Conservation (phyloP, 2,888 invertebrate species). For the Standfussiana lucernea region DNA sequence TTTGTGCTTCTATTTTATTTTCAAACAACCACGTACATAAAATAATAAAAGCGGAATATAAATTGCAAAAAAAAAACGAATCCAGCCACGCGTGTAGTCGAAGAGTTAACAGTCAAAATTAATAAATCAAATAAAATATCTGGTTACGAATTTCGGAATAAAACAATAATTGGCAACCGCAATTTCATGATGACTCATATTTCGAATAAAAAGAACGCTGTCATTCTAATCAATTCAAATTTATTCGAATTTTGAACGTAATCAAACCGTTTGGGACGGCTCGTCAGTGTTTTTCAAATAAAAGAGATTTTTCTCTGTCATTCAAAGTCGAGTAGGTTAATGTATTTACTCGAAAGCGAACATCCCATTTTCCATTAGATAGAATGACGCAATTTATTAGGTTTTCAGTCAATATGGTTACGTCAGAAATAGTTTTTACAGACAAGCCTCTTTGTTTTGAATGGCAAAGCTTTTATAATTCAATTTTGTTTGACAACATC, state of each 20-base stretch:
- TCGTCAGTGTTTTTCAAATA: conserved; percentile 27
- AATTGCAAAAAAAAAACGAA: neutral
- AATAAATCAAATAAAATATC: neutral
- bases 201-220: conserved; percentile 23
- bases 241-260: conserved; percentile 45
- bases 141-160: neutral
- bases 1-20: neutral
- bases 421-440: conserved; percentile 40
- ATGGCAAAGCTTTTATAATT: conserved; percentile 49
- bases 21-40: neutral
- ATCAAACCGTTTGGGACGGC: conserved; percentile 37
- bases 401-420: conserved; percentile 45
- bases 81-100: neutral
- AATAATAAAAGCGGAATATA: neutral
- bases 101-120: neutral
- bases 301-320: conserved; percentile 41
- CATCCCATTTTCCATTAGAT: conserved; percentile 55
- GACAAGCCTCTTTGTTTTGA: conserved; percentile 39
- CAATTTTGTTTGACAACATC: conserved; percentile 23
- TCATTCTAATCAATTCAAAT: conserved; percentile 47
- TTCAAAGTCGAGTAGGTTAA: conserved; percentile 55
- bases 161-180: conserved; percentile 18
- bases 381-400: conserved; percentile 58
- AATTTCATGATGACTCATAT: neutral
- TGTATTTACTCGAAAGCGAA: conserved; percentile 56